Conservation (phyloP, 2,797 vertebrate species). For the Coranthus polyacanthus region DNA sequence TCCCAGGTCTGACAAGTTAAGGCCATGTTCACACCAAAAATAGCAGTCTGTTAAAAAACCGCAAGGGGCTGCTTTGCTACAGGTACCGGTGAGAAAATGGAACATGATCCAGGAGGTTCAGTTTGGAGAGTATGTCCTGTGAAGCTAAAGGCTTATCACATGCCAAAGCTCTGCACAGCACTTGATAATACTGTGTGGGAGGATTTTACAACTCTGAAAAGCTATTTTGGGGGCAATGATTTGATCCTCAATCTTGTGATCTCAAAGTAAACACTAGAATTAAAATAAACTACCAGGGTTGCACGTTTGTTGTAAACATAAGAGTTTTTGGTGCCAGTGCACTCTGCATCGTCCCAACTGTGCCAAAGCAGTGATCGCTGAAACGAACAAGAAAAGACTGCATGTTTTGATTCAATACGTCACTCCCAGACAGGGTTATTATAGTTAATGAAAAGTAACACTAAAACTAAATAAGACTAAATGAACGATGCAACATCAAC, state of each 20-base stretch:
- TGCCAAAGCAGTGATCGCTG: too few species aligned
- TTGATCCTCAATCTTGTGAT: constrained; percentile 37
- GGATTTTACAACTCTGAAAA: constrained; percentile 22
- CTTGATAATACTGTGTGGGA: constrained; percentile 9
- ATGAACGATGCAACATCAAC: too few species aligned
- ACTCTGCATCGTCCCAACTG: too few species aligned
- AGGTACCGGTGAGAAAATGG: constrained; percentile 65
- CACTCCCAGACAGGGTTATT: too few species aligned
- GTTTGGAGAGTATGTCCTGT: constrained; percentile 43
- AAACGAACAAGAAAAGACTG: too few species aligned
- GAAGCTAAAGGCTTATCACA: constrained; percentile 62
- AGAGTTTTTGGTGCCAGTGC: too few species aligned
- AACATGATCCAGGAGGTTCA: constrained; percentile 47
- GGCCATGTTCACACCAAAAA: constrained; percentile 55
- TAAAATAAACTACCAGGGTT: background rate
- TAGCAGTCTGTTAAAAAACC: constrained; percentile 50
- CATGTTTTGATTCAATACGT: too few species aligned
- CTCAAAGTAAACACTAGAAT: constrained; percentile 34
- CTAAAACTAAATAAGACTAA: too few species aligned
- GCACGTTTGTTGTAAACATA: too few species aligned
- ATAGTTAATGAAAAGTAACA: too few species aligned
- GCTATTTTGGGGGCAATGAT: constrained; percentile 14
- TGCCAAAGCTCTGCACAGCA: constrained; percentile 30
- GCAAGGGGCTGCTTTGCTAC: constrained; percentile 37
- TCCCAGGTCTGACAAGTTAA: constrained; percentile 45